Percentiles rank a stretch among this genome's conserved stretches.
These are phyloP conservation scores for Ispidina picta DNA, from an alignment of 2,797 vertebrate genomes.

Conservation along the genomic window DNA sequence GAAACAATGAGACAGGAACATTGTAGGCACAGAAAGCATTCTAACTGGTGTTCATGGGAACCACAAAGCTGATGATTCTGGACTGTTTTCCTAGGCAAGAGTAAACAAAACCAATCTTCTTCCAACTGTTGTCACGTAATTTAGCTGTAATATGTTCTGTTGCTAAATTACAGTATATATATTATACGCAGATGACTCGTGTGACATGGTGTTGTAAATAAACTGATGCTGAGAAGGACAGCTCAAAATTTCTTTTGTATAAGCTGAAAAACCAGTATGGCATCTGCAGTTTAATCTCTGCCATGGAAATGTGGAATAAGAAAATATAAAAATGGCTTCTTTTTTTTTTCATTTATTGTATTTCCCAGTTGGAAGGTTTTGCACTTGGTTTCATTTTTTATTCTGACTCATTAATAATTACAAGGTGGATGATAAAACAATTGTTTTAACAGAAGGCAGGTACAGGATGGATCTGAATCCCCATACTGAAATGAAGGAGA, in stretches of 20 bases:
- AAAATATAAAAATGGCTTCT: neutral
- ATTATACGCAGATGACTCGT: neutral
- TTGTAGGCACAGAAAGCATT: neutral
- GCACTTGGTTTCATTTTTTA: neutral
- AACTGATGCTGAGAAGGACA: neutral
- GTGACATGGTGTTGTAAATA: conserved; percentile 21
- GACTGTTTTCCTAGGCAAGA: neutral
- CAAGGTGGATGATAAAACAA: neutral
- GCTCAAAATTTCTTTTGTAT: neutral
- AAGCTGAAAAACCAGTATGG: neutral
- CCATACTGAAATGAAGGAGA: neutral
- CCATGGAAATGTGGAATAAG: neutral
- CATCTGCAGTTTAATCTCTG: neutral
- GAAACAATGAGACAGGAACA: neutral
- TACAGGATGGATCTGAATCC: neutral
- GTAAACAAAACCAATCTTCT: neutral
- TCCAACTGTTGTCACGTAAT: neutral
- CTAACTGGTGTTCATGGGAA: neutral
- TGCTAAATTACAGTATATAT: neutral
- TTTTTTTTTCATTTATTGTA: neutral
- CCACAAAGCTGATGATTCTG: neutral
- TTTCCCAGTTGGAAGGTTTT: neutral
- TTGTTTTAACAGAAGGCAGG: neutral
- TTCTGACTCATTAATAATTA: neutral
- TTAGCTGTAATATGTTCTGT: neutral